Base-by-base conservation (phyloP, 2,113 vertebrate species). In the human (Homo sapiens) region DNA sequence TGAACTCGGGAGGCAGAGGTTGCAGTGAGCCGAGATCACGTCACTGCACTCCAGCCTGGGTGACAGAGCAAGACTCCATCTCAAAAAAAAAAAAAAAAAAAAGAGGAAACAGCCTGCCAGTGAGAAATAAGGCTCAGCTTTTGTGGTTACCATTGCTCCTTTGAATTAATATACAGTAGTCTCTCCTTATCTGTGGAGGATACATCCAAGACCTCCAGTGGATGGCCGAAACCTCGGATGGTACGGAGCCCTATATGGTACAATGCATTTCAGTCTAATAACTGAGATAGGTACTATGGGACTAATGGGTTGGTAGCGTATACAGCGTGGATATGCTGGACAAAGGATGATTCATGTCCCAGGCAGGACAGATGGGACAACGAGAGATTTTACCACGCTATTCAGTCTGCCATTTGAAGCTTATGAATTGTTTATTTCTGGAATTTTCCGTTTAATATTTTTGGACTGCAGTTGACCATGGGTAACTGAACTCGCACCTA, bases 111-210 rank as follows among this genome's bases (percentile, higher is more conserved):
- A 80, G 18, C 40, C 13, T 90, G 10, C 68, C 27, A 8, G 14
- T 88, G 76, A 90, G 72, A 97, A 95, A 73, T 82, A 90, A 82
- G 10, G n/a, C n/a, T 85, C 52, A 91, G 40, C 1, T 78, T 95
- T 78, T 40, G 17, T 64, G 61, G 22, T 94, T 57, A 64, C 52
- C 18, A 45, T 48, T 89, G 43, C 13, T 84, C 17, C n/a, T 96
- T 82, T 88, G 80, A 87, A 25, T 84, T 96, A 38, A 50, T 59
- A 50, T 3, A 66, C 40, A 45, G 13, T 45, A 76, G 73, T 45
- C 25, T 3, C 25, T 76, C 73, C 73, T 76, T 45, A 30, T 76
- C 25, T 43, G 43, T 48, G 75, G 75, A 45, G 75, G 13, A 32
- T 48, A 48, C 8, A 14, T 78, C 16, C 43, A 27, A 6, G 8